Evolutionary conservation across 2,888 invertebrate genomes (phyloP), one percentile per base, ranked within the genome.

Genomic region (Furcula furcula): DNA sequence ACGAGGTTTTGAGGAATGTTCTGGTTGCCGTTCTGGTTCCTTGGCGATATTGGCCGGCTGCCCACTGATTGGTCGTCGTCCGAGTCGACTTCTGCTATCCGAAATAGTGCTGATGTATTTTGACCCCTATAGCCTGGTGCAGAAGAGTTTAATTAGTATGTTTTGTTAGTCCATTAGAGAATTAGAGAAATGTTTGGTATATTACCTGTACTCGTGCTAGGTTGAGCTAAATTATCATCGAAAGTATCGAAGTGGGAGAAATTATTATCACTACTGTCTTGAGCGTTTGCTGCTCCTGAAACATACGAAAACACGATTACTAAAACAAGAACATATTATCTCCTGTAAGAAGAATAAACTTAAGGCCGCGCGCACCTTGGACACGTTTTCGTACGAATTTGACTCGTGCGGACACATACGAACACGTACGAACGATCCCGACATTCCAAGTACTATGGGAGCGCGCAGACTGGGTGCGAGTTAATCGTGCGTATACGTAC

Each of bases 181-280:
- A 25, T 29, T 4, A 65, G 14, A 22, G 1, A 7, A 7, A 7
- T 12, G 7, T 7, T 5, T 7, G 6, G 1, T 9, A 16, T 34
- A 30, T 46, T 67, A 67, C 93, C 93, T 55, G 93, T 92, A 59
- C 93, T 93, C 27, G 93, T 93, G 63, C 93, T 93, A 7, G 93
- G 93, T 46, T 91, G 82, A 47, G 92, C 91, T 55, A 91, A 68
- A 49, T 90, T 88, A 33, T 87, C 88, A 10, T 89, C 82, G 33
- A 68, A 67, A 40, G 70, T 71, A 20, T 74, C 67, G 20, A 74
- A 64, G 47, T 65, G 74, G 7, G 65, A 45, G 55, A 69, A 73
- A 55, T 71, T 68, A 43, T 72, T 76, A 65, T 76, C 73, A 55
- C 72, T 75, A 55, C 72, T 78, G 38, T 82, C 78, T 49, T 77